A percentile compares a stretch with the other conserved stretches of the same genome.
Evolutionary conservation across 2,888 invertebrate genomes (phyloP).

Genomic region (Camptogramma bilineatum): DNA sequence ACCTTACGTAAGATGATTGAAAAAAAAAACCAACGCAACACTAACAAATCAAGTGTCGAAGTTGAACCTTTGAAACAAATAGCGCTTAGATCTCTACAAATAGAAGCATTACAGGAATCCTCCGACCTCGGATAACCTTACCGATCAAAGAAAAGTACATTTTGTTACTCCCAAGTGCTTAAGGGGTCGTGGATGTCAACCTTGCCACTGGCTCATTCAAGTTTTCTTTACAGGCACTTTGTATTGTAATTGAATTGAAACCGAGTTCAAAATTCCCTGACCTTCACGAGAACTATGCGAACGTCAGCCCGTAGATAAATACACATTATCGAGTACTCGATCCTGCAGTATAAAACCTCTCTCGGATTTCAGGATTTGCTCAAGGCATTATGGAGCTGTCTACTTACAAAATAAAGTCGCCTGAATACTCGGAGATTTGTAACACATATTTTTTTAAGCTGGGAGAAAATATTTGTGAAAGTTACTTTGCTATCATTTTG

Average conservation of each 20-base stretch:
- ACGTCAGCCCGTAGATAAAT: conserved; percentile 30
- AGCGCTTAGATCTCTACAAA: neutral
- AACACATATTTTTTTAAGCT: conserved; percentile 5
- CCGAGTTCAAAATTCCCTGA: conserved; percentile 32
- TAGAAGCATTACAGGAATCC: conserved; percentile 1
- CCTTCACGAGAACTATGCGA: conserved; percentile 19
- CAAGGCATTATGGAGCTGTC: conserved; percentile 16
- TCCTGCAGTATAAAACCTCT: conserved; percentile 32
- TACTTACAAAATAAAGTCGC: conserved; percentile 17
- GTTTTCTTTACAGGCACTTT: conserved; percentile 16
- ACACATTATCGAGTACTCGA: conserved; percentile 40
- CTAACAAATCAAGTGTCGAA: neutral
- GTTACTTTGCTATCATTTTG: neutral
- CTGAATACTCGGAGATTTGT: conserved; percentile 19
- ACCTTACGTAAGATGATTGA: neutral
- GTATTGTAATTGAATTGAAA: conserved; percentile 27
- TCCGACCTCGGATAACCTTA: conserved; percentile 9
- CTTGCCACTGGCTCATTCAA: conserved; percentile 17
- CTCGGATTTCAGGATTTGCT: conserved; percentile 33
- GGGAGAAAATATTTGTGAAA: neutral
- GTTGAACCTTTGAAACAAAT: neutral
- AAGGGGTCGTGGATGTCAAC: conserved; percentile 15
- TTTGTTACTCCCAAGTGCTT: conserved; percentile 7
- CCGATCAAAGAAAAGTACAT: conserved; percentile 5
- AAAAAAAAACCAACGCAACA: neutral